Percentiles rank a stretch among this genome's conserved stretches.
Conservation (phyloP, 2,797 vertebrate genomes). For the Lates japonicus region DNA sequence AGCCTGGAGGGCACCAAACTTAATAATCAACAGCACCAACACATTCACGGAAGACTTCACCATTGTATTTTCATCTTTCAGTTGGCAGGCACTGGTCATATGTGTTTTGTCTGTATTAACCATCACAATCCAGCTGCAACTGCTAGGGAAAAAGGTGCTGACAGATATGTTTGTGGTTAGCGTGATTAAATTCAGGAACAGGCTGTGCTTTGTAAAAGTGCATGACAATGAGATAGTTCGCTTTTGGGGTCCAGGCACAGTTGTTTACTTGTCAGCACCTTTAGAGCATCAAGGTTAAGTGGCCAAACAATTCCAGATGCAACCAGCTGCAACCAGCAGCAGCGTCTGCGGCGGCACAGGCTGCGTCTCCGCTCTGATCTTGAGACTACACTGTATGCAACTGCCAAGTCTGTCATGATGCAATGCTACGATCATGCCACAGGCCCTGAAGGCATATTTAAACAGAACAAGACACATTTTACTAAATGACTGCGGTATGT, state of each 20-base stretch:
- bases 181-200: constrained; percentile 41
- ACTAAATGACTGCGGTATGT: constrained; percentile 40
- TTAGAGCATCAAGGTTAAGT: constrained; percentile 23
- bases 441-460: constrained; percentile 50
- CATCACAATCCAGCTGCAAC: constrained; percentile 28
- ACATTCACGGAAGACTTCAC: background rate
- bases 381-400: constrained; percentile 19
- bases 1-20: background rate
- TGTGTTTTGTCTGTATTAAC: constrained; percentile 30
- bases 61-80: constrained; percentile 12
- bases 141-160: constrained; percentile 15
- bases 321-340: constrained; percentile 34
- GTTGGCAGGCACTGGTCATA: constrained; percentile 10
- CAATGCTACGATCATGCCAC: constrained; percentile 61
- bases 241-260: constrained; percentile 18
- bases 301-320: constrained; percentile 49
- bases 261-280: constrained; percentile 44
- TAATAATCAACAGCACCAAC: background rate
- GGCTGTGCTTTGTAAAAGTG: constrained; percentile 19
- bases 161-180: constrained; percentile 50
- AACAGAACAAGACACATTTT: constrained; percentile 60
- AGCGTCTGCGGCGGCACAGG: background rate
- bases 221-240: constrained; percentile 12
- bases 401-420: constrained; percentile 71
- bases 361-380: constrained; percentile 54